Evolutionary conservation across 2,888 invertebrate species (phyloP).

Genomic region (Cinara cedri): DNA sequence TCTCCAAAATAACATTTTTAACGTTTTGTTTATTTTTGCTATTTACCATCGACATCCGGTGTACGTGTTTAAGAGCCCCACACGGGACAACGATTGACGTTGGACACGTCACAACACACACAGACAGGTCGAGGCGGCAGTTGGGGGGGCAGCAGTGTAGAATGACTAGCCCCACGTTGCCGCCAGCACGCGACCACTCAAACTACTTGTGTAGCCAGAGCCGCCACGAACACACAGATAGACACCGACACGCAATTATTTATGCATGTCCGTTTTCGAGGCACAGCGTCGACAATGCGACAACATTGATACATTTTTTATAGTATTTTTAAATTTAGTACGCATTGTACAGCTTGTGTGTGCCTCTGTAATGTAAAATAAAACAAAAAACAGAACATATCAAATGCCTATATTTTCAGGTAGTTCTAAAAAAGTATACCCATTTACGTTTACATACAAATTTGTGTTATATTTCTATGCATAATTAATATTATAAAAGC

Average conservation of each 20-base stretch:
- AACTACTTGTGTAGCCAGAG: conserved; percentile 55
- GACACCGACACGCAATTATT: conserved; percentile 51
- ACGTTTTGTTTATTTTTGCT: conserved; percentile 55
- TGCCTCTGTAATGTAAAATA: conserved; percentile 57
- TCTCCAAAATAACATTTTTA: conserved; percentile 53
- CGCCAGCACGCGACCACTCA: conserved; percentile 39
- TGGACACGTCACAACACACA: conserved; percentile 54
- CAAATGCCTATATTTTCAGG: conserved; percentile 52
- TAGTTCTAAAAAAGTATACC: conserved; percentile 45
- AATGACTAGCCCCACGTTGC: conserved; percentile 55
- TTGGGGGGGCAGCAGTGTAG: conserved; percentile 52
- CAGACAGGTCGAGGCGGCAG: conserved; percentile 53
- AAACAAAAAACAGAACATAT: conserved; percentile 57
- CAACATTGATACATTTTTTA: conserved; percentile 54
- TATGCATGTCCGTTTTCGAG: conserved; percentile 55
- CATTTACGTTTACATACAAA: conserved; percentile 41
- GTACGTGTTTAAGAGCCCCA: conserved; percentile 54
- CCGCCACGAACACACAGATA: conserved; percentile 48
- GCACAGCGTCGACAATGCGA: conserved; percentile 56
- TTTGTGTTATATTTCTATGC: conserved; percentile 17
- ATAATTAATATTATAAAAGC: conserved; percentile 20
- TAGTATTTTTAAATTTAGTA: conserved; percentile 54
- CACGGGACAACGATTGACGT: conserved; percentile 56
- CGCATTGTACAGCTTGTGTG: conserved; percentile 57
- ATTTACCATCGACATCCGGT: conserved; percentile 56